Conservation (phyloP, 1,140 invertebrate genomes). For the Drosophila kepulauana region DNA sequence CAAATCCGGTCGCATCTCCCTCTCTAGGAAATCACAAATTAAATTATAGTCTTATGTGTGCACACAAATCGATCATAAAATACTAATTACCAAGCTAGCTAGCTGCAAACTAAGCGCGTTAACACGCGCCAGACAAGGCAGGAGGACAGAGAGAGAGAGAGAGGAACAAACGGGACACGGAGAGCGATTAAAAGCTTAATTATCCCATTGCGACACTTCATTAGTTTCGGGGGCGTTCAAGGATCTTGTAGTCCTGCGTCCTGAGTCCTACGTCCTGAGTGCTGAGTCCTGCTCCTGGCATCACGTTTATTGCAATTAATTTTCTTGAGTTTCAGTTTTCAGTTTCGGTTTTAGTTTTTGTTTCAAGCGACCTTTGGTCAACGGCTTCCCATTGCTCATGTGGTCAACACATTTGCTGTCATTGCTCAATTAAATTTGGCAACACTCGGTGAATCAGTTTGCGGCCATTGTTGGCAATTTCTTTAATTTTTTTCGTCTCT, state of each 20-base stretch:
- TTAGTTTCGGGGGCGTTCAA: conserved; percentile 72
- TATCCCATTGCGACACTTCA: conserved; percentile 83
- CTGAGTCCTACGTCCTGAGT: conserved; percentile 9
- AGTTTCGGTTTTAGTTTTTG: conserved; percentile 44
- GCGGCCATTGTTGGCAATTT: conserved; percentile 50
- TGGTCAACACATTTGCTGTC: conserved; percentile 55
- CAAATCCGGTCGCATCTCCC: background rate
- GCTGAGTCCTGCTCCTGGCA: conserved; percentile 29
- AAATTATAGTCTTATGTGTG: conserved; percentile 75
- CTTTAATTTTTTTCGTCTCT: conserved; percentile 14
- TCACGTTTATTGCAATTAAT: conserved; percentile 82
- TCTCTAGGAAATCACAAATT: conserved; percentile 61
- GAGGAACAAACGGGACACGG: conserved; percentile 32
- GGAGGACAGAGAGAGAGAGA: background rate
- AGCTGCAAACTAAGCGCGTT: conserved; percentile 57
- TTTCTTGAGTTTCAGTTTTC: conserved; percentile 60
- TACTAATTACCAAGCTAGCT: conserved; percentile 70
- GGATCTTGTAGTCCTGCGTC: conserved; percentile 35
- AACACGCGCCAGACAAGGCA: conserved; percentile 39
- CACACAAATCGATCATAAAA: conserved; percentile 81
- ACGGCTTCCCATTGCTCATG: conserved; percentile 32
- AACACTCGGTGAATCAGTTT: conserved; percentile 28
- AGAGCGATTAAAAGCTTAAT: conserved; percentile 80
- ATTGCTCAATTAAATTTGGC: conserved; percentile 71
- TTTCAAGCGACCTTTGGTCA: conserved; percentile 63